Evolutionary conservation across 2,888 invertebrate genomes (phyloP), one percentile per base, ranked within the genome.

Genomic region (Polylopha cassiicola): DNA sequence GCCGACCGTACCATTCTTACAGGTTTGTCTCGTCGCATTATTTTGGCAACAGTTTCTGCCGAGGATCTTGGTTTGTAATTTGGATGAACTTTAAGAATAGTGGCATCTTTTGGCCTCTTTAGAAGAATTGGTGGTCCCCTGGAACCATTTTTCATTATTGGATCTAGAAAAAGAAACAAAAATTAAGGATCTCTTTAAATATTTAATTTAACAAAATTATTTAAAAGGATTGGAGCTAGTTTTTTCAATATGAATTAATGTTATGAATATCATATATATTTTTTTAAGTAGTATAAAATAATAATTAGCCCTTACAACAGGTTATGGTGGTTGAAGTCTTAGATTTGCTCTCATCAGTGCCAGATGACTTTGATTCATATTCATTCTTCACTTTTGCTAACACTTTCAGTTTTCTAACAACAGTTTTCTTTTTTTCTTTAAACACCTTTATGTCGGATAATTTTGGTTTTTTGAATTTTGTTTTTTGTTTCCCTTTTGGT

Each of bases 301-400:
- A 43, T n/a, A n/a, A n/a, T n/a, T n/a, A n/a, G n/a, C n/a, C n/a
- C 85, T 74, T 63, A 85, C 85, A 85, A 51, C 85, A 85, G 29
- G 85, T 85, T 33, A 85, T 82, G 39, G 75, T 77, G n/a, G 41
- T 41, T 21, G 80, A 81, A 39, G 80, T 46, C 48, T 65, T 71
- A 22, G 62, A 46, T 57, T 65, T 73, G 18, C 49, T 53, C 10
- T 65, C 67, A 46, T 61, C 61, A 47, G 59, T 52, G 13, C 39
- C 50, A 44, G 46, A 55, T 26, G 34, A 45, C 26, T 56, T 57
- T 44, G 53, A 59, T 23, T 53, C 56, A 13, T 41, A 30, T 9
- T 74, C 73, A 37, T 72, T 66, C 55, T 66, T 73, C 4, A 66
- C 47, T 51, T 72, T 73, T 43, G 72, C 74, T 4, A 77, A 39